phyloP scores from a whole-genome alignment of 2,888 invertebrate species.

The Holacanthella duospinosa region DNA sequence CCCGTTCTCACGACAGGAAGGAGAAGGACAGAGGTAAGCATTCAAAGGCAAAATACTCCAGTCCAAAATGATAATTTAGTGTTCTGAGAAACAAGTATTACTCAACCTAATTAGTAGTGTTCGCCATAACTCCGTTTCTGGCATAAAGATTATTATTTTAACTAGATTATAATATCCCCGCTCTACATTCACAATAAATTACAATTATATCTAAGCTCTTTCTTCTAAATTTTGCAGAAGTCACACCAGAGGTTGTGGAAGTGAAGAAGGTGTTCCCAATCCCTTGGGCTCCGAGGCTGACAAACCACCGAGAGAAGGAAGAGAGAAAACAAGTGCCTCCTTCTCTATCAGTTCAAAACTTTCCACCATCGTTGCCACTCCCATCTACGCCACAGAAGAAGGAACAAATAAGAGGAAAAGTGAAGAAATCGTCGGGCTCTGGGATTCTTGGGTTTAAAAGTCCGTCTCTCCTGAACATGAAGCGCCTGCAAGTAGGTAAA shows the following conservation, averaged over 20 bases:
- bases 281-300: not conserved
- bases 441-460: not conserved
- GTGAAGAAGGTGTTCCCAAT: too few species aligned
- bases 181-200: too few species aligned
- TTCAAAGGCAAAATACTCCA: too few species aligned
- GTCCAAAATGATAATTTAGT: too few species aligned
- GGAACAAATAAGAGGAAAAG: not conserved
- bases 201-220: not conserved
- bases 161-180: too few species aligned
- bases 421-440: not conserved
- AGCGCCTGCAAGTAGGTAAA: conserved; percentile 7
- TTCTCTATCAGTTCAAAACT: not conserved
- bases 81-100: too few species aligned
- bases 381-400: not conserved
- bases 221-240: too few species aligned
- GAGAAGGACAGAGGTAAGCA: not conserved
- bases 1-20: not conserved
- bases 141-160: too few species aligned
- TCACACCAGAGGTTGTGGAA: too few species aligned
- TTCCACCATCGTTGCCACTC: not conserved
- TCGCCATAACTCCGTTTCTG: too few species aligned
- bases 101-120: too few species aligned
- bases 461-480: not conserved
- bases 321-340: not conserved
- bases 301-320: not conserved